These are phyloP conservation scores for Goniozus legneri DNA, from an alignment of 1,140 invertebrate species.

Conservation along the genomic window DNA sequence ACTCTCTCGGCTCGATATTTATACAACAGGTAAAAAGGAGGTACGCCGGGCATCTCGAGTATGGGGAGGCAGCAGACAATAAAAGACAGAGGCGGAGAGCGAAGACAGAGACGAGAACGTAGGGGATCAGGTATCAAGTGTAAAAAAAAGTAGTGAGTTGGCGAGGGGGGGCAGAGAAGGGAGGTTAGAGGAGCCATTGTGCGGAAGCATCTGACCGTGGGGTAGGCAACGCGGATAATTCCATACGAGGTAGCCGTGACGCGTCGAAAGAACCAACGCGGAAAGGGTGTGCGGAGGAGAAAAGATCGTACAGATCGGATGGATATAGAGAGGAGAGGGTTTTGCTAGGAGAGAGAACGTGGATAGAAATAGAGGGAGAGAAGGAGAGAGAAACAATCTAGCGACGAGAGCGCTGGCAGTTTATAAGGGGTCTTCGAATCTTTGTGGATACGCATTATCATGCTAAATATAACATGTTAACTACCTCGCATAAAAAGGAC, in stretches of 20 bases:
- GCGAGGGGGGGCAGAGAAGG: too few relatives aligned
- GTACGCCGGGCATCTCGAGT: conserved; percentile 11
- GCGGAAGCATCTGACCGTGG: conserved; percentile 50
- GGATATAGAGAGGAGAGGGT: neutral
- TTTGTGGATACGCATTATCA: conserved; percentile 53
- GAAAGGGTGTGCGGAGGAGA: conserved; percentile 11
- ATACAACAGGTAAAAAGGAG: too few relatives aligned
- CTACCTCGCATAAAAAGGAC: conserved; percentile 50
- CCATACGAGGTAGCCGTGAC: conserved; percentile 17
- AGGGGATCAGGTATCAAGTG: conserved; percentile 49
- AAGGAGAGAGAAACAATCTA: conserved; percentile 30
- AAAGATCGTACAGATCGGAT: neutral
- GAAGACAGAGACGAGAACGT: conserved; percentile 21
- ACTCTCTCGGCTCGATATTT: too few relatives aligned
- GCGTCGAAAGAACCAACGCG: conserved; percentile 3
- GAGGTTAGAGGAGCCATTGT: conserved; percentile 44
- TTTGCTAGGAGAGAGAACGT: conserved; percentile 2
- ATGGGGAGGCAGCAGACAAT: conserved; percentile 4
- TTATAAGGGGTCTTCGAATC: conserved; percentile 51
- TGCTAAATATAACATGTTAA: conserved; percentile 59
- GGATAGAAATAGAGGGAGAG: conserved; percentile 15
- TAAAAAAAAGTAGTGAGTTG: too few relatives aligned
- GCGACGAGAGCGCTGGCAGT: conserved; percentile 50
- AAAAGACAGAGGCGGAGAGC: neutral
- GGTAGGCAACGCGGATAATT: conserved; percentile 31